phyloP scores from a whole-genome alignment of 2,888 invertebrate genomes.

The Heteropelma amictum region DNA sequence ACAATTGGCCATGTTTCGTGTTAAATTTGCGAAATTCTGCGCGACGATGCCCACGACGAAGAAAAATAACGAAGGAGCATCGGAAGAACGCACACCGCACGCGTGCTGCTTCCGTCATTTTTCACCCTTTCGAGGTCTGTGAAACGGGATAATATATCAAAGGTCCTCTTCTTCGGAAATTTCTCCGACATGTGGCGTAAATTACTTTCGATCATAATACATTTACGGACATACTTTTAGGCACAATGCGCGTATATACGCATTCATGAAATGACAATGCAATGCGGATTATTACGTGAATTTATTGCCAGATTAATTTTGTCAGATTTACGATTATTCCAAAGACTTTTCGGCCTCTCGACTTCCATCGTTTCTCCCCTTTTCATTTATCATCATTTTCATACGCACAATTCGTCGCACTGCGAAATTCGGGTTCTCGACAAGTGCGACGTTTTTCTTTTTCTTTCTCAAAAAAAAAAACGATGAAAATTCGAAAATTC shows the following conservation, averaged over 20 bases:
- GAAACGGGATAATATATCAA: constrained; percentile 49
- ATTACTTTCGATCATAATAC: constrained; percentile 4
- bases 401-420: background rate
- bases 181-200: constrained; percentile 21
- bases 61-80: background rate
- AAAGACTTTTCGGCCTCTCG: too few species aligned
- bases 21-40: constrained; percentile 63
- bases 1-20: constrained; percentile 13
- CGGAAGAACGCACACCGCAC: constrained; percentile 5
- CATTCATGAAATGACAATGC: background rate
- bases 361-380: background rate
- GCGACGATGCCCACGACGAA: background rate
- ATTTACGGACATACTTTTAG: too few species aligned
- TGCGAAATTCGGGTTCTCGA: too few species aligned
- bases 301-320: constrained; percentile 29
- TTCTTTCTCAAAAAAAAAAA: too few species aligned
- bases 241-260: too few species aligned
- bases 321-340: too few species aligned
- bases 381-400: constrained; percentile 2
- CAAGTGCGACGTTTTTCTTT: too few species aligned
- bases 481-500: too few species aligned
- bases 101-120: constrained; percentile 40
- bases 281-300: constrained; percentile 1
- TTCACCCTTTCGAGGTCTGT: constrained; percentile 6
- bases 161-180: constrained; percentile 45